phyloP scores from a whole-genome alignment of 1,140 invertebrate species.

The Drosophila setifemur region DNA sequence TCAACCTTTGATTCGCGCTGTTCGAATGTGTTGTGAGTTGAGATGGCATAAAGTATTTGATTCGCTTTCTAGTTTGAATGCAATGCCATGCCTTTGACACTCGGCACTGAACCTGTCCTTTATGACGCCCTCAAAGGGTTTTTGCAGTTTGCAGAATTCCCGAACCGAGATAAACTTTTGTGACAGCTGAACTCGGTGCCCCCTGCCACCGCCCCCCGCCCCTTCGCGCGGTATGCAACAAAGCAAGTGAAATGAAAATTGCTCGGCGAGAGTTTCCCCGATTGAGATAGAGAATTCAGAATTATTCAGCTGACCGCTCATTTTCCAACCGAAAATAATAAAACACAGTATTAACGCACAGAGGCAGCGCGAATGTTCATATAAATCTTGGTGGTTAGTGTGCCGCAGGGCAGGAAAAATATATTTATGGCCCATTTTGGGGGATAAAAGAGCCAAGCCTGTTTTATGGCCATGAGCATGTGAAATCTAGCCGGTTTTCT shows the following conservation, averaged over 20 bases:
- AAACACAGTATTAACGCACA: constrained; percentile 57
- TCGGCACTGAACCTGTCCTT: constrained; percentile 10
- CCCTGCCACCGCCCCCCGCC: background rate
- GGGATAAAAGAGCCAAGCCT: background rate
- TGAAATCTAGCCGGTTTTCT: background rate
- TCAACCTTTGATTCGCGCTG: constrained; percentile 1
- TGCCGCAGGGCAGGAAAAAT: constrained; percentile 34
- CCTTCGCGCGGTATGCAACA: constrained; percentile 18
- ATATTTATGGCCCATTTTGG: constrained; percentile 47
- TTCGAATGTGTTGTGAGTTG: background rate
- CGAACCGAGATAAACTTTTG: background rate
- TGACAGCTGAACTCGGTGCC: background rate
- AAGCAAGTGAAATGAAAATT: constrained; percentile 5
- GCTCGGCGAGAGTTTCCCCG: background rate
- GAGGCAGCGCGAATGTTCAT: constrained; percentile 16
- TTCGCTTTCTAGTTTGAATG: background rate
- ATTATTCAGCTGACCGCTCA: constrained; percentile 6
- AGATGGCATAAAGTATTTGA: constrained; percentile 10
- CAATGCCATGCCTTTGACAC: constrained; percentile 9
- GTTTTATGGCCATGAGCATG: constrained; percentile 49
- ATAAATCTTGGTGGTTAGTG: constrained; percentile 49
- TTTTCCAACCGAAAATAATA: constrained; percentile 42
- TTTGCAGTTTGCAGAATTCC: background rate
- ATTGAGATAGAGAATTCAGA: background rate
- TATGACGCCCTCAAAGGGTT: constrained; percentile 9